phyloP scores from a whole-genome alignment of 2,888 invertebrate genomes.

The Polydrusus tereticollis region DNA sequence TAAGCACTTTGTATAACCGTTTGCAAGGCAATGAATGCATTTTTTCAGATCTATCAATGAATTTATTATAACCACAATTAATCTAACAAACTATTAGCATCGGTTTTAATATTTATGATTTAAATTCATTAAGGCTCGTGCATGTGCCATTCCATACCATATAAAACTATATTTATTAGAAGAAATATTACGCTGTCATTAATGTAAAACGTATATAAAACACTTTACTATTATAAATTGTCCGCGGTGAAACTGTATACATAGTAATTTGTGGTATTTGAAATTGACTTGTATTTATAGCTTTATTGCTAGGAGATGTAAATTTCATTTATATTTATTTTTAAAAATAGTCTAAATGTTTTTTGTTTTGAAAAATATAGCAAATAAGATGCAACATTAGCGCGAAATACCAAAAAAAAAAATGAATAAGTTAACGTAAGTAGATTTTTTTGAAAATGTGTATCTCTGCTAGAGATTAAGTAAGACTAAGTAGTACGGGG shows the following conservation, averaged over 20 bases:
- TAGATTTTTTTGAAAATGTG: too few species aligned
- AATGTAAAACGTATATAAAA: slow-evolving; percentile 30
- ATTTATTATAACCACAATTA: slow-evolving; percentile 19
- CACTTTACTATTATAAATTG: slow-evolving; percentile 31
- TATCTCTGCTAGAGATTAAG: too few species aligned
- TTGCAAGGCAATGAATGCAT: background rate
- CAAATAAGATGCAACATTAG: too few species aligned
- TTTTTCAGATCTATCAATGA: background rate
- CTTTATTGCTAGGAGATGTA: background rate
- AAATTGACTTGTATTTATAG: slow-evolving; percentile 15
- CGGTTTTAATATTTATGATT: slow-evolving; percentile 43
- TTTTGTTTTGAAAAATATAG: too few species aligned
- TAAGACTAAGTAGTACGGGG: too few species aligned
- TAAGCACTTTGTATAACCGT: background rate
- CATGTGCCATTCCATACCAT: slow-evolving; percentile 40
- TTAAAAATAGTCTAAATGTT: background rate
- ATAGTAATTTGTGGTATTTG: slow-evolving; percentile 31
- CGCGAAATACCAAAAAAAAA: too few species aligned
- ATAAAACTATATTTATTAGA: slow-evolving; percentile 38
- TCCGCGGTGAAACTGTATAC: slow-evolving; percentile 20
- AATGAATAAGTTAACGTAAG: too few species aligned
- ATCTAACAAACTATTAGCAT: slow-evolving; percentile 26
- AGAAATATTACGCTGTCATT: slow-evolving; percentile 28
- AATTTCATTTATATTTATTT: background rate
- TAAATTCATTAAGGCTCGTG: slow-evolving; percentile 37